Evolutionary conservation across 1,140 invertebrate species (phyloP).

Genomic region (Drosophila yakuba): DNA sequence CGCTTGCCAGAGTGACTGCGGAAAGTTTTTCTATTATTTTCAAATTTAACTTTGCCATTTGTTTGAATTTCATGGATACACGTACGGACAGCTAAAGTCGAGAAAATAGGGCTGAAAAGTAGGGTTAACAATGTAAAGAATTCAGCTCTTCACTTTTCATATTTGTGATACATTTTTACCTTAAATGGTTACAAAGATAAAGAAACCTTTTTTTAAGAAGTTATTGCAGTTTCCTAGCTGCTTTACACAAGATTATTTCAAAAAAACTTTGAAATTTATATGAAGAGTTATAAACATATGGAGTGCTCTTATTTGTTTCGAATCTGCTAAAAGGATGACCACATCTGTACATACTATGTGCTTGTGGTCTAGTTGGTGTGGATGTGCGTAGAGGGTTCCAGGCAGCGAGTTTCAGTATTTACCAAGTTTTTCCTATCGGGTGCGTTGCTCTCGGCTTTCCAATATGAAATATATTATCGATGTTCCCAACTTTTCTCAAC

Average conservation of each 20-base stretch:
- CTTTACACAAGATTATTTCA: background rate
- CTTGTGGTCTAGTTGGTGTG: slow-evolving; percentile 35
- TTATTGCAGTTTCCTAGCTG: background rate
- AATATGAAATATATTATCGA: slow-evolving; percentile 75
- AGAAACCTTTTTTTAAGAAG: too few relatives aligned
- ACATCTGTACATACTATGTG: slow-evolving; percentile 18
- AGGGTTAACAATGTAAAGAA: too few relatives aligned
- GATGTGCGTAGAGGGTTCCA: slow-evolving; percentile 25
- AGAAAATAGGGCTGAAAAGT: background rate
- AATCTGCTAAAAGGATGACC: background rate
- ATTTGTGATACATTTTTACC: too few relatives aligned
- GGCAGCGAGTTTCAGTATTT: slow-evolving; percentile 36
- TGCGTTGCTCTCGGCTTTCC: slow-evolving; percentile 40
- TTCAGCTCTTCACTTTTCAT: too few relatives aligned
- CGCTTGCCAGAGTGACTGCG: slow-evolving; percentile 66
- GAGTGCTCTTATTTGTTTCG: background rate
- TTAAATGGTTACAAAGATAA: too few relatives aligned
- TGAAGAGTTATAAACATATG: too few relatives aligned
- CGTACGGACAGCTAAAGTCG: slow-evolving; percentile 18
- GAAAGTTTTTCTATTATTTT: slow-evolving; percentile 83
- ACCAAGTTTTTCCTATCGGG: slow-evolving; percentile 38
- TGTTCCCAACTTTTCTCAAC: slow-evolving; percentile 61
- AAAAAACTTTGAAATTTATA: too few relatives aligned
- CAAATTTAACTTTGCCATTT: slow-evolving; percentile 83
- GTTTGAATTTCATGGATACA: slow-evolving; percentile 74